These are phyloP conservation scores for Diuraphis noxia DNA, from an alignment of 1,140 invertebrate species.

Conservation along the genomic window DNA sequence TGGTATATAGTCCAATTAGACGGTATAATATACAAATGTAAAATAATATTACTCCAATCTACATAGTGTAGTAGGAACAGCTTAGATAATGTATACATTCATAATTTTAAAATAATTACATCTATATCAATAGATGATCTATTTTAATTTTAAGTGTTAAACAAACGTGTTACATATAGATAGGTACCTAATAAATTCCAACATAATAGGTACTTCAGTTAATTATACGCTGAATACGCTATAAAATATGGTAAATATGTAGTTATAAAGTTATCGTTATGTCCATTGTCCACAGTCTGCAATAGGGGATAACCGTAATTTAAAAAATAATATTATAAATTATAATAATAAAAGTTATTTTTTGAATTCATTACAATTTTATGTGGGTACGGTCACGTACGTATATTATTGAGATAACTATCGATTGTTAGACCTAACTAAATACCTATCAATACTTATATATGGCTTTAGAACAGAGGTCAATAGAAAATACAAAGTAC, in stretches of 20 bases:
- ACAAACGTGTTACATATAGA: neutral
- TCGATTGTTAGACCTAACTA: neutral
- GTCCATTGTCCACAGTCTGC: no score
- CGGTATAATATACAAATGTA: neutral
- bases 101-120: neutral
- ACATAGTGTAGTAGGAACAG: neutral
- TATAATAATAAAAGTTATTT: no score
- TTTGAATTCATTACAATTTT: neutral
- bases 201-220: no score
- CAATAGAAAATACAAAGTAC: slow-evolving; percentile 3
- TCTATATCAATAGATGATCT: no score
- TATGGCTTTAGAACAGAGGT: slow-evolving; percentile 6
- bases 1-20: neutral
- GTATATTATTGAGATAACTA: neutral
- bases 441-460: neutral
- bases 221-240: no score
- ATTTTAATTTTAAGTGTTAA: neutral
- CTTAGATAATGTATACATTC: neutral
- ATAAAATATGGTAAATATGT: no score
- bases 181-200: neutral
- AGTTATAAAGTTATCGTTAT: no score
- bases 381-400: neutral
- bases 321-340: neutral
- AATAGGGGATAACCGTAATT: neutral
- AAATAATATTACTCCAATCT: neutral